Evolutionary conservation across 2,888 invertebrate genomes (phyloP), one percentile per base, ranked within the genome.

Genomic region (Dysmachus trigonus): DNA sequence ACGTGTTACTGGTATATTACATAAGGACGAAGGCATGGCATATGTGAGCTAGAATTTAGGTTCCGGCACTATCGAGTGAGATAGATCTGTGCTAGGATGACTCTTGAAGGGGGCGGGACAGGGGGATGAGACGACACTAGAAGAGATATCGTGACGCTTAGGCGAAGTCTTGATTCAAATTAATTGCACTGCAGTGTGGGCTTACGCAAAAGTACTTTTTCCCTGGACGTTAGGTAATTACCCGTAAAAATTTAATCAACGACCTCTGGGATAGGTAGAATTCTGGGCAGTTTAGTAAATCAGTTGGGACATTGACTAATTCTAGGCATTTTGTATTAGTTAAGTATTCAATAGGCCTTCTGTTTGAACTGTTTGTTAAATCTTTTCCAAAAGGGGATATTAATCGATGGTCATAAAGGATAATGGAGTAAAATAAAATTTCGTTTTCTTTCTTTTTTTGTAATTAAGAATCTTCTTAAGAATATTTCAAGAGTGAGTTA

Each of bases 161-260:
- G 10, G 33, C 31, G 33, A 27, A 18, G 27, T 18, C 81, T 53
- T 81, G 81, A 81, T 81, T 81, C 62, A 81, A 81, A 81, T 81
- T 81, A 81, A 81, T 81, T 81, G 81, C 81, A 62, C 77, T 77
- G 77, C 77, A 77, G 47, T 77, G 47, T 30, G 47, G 47, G 13
- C n/a, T n/a, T 77, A 47, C 77, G 77, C 77, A 38, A 38, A 41
- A 38, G 18, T 22, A 41, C 47, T 77, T 30, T 41, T 77, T 47
- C 47, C 27, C 6, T n/a, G 6, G 35, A 15, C 13, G 47, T 30
- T n/a, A 41, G 47, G 41, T 77, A 77, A 77, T 77, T 77, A 13
- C 30, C n/a, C 27, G 47, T 77, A 77, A 77, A 77, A 77, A 77
- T 77, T 77, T 77, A 77, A 77, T 77, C 77, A 77, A 77, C 47